Base-by-base conservation (phyloP, 2,888 invertebrate species). In the Drosophila neotestacea region DNA sequence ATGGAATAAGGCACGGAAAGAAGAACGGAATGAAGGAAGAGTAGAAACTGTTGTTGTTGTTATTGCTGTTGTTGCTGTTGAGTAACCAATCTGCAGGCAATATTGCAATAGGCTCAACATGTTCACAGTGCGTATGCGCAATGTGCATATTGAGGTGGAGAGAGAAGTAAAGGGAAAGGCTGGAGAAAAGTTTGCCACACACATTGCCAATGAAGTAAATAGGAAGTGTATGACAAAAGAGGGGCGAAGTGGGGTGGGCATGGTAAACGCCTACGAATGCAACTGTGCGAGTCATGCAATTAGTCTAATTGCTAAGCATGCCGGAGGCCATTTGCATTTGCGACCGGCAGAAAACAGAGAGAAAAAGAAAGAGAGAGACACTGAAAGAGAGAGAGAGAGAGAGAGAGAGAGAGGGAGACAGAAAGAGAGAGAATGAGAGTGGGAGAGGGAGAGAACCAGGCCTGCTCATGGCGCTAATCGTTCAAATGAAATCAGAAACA, bases 401-500 rank as follows among this genome's bases (percentile, higher is more conserved):
- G 9, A 11, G 28, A 22, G 50, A 22, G 36, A n/a, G 39, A 52
- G 50, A 47, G 13, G 1, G 16, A 7, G 13, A 30, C 2, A 32
- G 42, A 22, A 44, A n/a, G 16, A 27, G 27, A 13, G 63, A 6
- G 41, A 4, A 22, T 6, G 4, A 11, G n/a, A n/a, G 50, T 2
- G 16, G 4, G 28, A 7, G 50, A 3, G 16, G 4, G 28, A 7
- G 46, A 38, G 63, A 61, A 32, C 13, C 22, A 62, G 66, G 65
- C 62, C 48, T 59, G 70, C 66, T 60, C 67, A 79, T 85, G 88
- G 77, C 84, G 89, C 89, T 92, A 91, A 91, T 91, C 91, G 92
- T 91, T 91, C 91, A 90, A 91, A 85, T 84, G 91, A 91, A 91
- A 91, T 91, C 91, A 90, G 91, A 82, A 91, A 90, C 91, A 91